Base-by-base conservation (phyloP, 2,888 invertebrate genomes). In the Andricus quercusramuli region DNA sequence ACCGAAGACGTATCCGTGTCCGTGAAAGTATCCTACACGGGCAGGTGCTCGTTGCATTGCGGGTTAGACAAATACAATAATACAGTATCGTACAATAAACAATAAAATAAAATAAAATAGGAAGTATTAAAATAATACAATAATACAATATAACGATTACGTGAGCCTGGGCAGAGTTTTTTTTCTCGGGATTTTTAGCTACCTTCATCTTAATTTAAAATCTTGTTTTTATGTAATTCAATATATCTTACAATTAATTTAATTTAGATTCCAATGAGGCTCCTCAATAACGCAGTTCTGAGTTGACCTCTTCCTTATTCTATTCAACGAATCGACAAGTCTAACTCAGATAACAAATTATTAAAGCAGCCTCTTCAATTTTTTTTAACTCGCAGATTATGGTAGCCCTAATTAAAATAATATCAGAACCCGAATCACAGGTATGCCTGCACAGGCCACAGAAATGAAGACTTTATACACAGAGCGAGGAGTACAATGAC, bases 41-140 rank as follows among this genome's bases (percentile, higher is more conserved):
- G 76, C 78, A 78, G 79, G 79, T 80, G 82, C 78, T 83, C 74
- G 79, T 80, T 82, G 79, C 56, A 74, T 83, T 59, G 80, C 80
- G 80, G 59, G 78, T 83, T 82, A 82, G 79, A 81, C 80, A 66
- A 77, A 82, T 83, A 84, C 59, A 83, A 80, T 83, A 84, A 78
- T 78, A 78, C 67, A 74, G 59, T 70, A 79, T n/a, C 20, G 59
- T 44, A 70, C 70, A 74, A 3, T 44, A 25, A 47, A 68, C 6
- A 44, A 44, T 44, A 44, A 51, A 83, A 79, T 44, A 44, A 51
- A 83, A 79, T 80, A 80, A n/a, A 80, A 76, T 80, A 78, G 78
- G 17, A 68, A 59, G 80, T 80, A 76, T 79, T 59, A 70, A 20
- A 70, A 70, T 70, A 70, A 70, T 51, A 74, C 37, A 70, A 70